phyloP scores from a whole-genome alignment of 2,888 invertebrate genomes.

The Xestia sexstrigata region DNA sequence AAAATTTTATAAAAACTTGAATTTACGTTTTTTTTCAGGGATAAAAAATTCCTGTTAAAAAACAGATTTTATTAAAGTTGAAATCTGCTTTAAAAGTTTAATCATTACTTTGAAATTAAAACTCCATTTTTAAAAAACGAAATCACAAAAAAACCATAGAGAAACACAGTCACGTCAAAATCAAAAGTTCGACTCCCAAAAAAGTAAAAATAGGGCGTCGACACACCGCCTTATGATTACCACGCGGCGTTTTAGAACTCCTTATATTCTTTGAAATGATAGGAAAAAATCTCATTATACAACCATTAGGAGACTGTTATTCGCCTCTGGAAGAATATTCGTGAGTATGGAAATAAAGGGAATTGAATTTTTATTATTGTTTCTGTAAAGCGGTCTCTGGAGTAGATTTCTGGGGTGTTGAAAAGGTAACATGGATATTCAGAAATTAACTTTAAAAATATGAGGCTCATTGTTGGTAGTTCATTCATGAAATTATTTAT shows the following conservation, averaged over 20 bases:
- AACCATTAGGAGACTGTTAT: slow-evolving; percentile 66
- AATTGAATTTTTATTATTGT: slow-evolving; percentile 23
- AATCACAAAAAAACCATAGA: neutral
- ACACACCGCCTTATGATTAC: slow-evolving; percentile 61
- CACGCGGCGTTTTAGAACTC: slow-evolving; percentile 44
- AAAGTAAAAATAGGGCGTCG: slow-evolving; percentile 53
- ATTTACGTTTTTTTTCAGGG: neutral
- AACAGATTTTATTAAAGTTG: neutral
- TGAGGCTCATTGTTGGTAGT: neutral
- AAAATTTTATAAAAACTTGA: neutral
- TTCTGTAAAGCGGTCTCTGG: neutral
- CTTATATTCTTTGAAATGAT: slow-evolving; percentile 63
- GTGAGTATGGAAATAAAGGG: slow-evolving; percentile 26
- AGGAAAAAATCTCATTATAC: slow-evolving; percentile 71
- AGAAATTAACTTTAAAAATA: neutral
- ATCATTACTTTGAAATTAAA: neutral
- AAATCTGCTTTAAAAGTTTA: neutral
- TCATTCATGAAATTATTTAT: neutral
- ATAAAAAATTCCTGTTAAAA: neutral
- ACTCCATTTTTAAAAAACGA: neutral
- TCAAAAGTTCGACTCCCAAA: slow-evolving; percentile 37
- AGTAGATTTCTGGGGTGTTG: slow-evolving; percentile 1
- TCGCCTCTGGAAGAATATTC: slow-evolving; percentile 26
- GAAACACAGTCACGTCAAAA: slow-evolving; percentile 24
- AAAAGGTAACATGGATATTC: neutral